Percentiles rank a stretch among this genome's conserved stretches.
phyloP scores from a whole-genome alignment of 2,113 vertebrate genomes.

The Emydocephalus ijimae region DNA sequence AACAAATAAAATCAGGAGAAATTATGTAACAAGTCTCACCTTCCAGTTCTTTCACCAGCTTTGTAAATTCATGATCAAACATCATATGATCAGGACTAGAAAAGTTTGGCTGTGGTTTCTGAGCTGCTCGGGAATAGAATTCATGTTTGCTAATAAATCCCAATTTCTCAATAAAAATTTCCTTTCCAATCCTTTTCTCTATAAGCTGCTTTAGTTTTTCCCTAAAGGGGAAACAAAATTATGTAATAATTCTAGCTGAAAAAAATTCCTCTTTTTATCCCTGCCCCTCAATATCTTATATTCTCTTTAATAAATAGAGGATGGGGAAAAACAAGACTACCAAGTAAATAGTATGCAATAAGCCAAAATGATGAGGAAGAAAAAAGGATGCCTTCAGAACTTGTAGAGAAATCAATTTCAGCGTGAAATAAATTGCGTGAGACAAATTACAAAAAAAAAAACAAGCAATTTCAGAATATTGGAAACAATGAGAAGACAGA shows the following conservation, averaged over 20 bases:
- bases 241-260: not conserved
- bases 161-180: constrained; percentile 96
- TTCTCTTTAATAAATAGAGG: not conserved
- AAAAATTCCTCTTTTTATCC: not conserved
- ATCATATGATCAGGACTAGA: constrained; percentile 93
- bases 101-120: constrained; percentile 92
- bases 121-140: constrained; percentile 91
- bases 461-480: not conserved
- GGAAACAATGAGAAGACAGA: not conserved
- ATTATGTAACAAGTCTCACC: constrained; percentile 70
- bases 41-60: constrained; percentile 94
- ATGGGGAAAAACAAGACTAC: not conserved
- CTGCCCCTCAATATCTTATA: not conserved
- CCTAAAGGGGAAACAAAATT: constrained; percentile 59
- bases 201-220: constrained; percentile 98
- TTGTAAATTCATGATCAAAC: constrained; percentile 98
- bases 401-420: not conserved
- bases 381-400: not conserved
- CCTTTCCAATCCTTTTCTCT: constrained; percentile 96
- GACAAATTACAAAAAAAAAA: not conserved
- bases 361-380: not conserved
- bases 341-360: not conserved
- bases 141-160: constrained; percentile 96
- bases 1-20: not conserved
- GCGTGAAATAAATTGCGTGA: not conserved